Evolutionary conservation across 2,888 invertebrate genomes (phyloP), one percentile per base, ranked within the genome.

Genomic region (Tetheella fluctuosa): DNA sequence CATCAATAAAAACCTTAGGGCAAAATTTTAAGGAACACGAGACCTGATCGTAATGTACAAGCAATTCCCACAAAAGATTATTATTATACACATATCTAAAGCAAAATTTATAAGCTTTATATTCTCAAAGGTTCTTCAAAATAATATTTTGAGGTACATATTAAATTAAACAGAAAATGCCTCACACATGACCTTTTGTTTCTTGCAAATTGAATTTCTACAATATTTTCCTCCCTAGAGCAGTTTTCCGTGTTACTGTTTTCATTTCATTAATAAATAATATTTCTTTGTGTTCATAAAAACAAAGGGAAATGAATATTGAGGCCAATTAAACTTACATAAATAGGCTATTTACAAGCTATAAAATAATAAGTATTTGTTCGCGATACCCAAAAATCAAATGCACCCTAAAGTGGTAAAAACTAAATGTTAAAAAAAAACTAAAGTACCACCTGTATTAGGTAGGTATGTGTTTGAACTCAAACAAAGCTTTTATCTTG

Each of bases 221-320:
- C 48, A 20, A 48, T 48, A 48, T 48, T 48, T 48, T 20, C 20
- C 48, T 48, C 48, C 48, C 48, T 48, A 48, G 48, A 48, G 20
- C 48, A 48, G 48, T 48, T 48, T 42, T 48, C 48, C 48, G 48
- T 48, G 48, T 48, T 48, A 48, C 48, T 48, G 48, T 48, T 48
- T 48, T 48, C 48, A 48, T 48, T 48, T 48, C 48, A 48, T 48
- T 48, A 48, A 48, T 20, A 48, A 48, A 48, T 48, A 48, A 48
- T 20, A 48, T 48, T 48, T 10, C 48, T 10, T 20, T 20, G n/a
- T 48, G 20, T 20, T 48, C 20, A 48, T 20, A 20, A 48, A 48
- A 20, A 20, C 48, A 48, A 20, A 20, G 42, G 20, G n/a, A n/a
- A 39, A 5, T 39, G 13, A 20, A 48, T 48, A 48, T 48, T 48